A percentile compares a stretch with the other conserved stretches of the same genome.
Conservation (phyloP, 2,888 invertebrate genomes). For the Apoderus coryli region DNA sequence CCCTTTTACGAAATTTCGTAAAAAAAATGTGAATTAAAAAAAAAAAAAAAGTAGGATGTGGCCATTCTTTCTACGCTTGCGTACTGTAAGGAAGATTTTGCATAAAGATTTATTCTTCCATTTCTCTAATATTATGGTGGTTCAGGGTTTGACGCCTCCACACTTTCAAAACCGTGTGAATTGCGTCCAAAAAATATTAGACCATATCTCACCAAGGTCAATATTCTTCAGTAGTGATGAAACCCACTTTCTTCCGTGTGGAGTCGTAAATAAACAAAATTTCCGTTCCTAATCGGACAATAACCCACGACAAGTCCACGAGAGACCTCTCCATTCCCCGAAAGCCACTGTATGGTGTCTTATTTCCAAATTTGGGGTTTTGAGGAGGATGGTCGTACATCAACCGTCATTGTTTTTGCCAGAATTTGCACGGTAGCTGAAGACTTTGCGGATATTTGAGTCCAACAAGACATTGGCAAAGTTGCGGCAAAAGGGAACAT, state of each 20-base stretch:
- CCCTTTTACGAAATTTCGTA: too few species aligned
- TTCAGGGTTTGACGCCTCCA: slow-evolving; percentile 2
- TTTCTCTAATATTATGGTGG: slow-evolving; percentile 1
- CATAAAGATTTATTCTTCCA: slow-evolving; percentile 4
- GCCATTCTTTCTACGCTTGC: too few species aligned
- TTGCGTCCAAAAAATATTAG: slow-evolving; percentile 1
- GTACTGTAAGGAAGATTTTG: slow-evolving; percentile 2
- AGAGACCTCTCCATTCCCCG: slow-evolving; percentile 2
- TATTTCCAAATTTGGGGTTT: slow-evolving; percentile 3
- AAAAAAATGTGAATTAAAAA: too few species aligned
- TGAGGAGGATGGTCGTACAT: slow-evolving; percentile 1
- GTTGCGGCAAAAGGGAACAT: too few species aligned
- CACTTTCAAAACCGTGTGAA: slow-evolving; percentile 1
- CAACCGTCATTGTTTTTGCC: slow-evolving; percentile 3
- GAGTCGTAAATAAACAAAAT: slow-evolving; percentile 3
- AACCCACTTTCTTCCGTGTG: slow-evolving; percentile 1
- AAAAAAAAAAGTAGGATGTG: too few species aligned
- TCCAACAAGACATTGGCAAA: too few species aligned
- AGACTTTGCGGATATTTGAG: too few species aligned
- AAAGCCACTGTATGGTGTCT: slow-evolving; percentile 2
- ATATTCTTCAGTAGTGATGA: slow-evolving; percentile 3
- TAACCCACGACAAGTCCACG: slow-evolving; percentile 3
- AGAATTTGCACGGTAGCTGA: too few species aligned
- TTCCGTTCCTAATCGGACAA: slow-evolving; percentile 2
- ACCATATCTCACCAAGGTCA: slow-evolving; percentile 3